Evolutionary conservation across 2,113 vertebrate species (phyloP).

Genomic region (Platanista minor): DNA sequence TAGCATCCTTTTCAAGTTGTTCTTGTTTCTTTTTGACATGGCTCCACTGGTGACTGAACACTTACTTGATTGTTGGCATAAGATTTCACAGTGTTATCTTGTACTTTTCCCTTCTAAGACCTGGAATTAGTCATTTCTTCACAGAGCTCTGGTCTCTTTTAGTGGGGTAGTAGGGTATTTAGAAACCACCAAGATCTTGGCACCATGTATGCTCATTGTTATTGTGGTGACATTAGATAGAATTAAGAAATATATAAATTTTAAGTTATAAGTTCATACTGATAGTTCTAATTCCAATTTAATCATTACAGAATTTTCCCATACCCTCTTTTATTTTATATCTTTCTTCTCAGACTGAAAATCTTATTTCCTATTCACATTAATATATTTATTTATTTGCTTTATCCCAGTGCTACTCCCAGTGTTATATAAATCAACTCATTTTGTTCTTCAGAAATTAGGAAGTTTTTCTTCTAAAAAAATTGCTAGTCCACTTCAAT

Average conservation of each 20-base stretch:
- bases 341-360: background rate
- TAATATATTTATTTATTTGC: background rate
- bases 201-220: background rate
- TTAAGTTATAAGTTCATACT: background rate
- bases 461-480: background rate
- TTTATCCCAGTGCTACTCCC: background rate
- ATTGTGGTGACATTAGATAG: background rate
- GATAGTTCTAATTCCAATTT: background rate
- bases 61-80: background rate
- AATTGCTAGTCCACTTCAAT: background rate
- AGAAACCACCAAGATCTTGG: background rate
- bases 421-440: background rate
- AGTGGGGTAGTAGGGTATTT: background rate
- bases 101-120: background rate
- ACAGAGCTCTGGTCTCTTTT: background rate
- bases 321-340: background rate
- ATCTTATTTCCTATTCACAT: background rate
- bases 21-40: background rate
- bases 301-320: background rate
- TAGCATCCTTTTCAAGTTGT: background rate
- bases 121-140: background rate
- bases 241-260: background rate
- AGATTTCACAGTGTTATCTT: background rate
- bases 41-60: background rate
- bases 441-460: background rate